Percentiles rank a stretch among this genome's conserved stretches.
Conservation (phyloP, 1,140 invertebrate genomes). For the Pseudomyrmex dendroicus region DNA sequence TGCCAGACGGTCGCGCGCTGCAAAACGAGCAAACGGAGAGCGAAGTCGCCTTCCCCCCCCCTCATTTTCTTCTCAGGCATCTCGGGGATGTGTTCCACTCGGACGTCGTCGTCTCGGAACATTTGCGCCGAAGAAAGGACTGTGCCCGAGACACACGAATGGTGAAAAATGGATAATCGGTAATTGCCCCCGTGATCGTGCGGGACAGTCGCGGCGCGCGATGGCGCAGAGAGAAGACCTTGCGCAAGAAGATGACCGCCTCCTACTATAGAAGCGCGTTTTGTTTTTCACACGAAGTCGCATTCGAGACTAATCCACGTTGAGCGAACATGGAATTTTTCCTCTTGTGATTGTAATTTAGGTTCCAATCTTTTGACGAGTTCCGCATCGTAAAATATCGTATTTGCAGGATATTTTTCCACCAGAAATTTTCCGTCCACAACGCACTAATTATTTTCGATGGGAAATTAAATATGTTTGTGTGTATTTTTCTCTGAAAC, state of each 20-base stretch:
- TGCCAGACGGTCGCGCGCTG: conserved; percentile 23
- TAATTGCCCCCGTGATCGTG: conserved; percentile 65
- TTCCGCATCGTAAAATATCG: no score
- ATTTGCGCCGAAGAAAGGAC: conserved; percentile 49
- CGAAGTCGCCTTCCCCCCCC: conserved; percentile 16
- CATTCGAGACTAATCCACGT: not conserved
- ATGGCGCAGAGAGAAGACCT: not conserved
- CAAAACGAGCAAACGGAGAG: conserved; percentile 27
- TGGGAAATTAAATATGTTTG: no score
- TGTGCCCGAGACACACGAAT: conserved; percentile 15
- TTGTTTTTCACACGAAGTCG: not conserved
- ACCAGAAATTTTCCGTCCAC: no score
- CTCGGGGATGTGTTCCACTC: conserved; percentile 29
- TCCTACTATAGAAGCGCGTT: not conserved
- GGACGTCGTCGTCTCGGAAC: conserved; percentile 7
- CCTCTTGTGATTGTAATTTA: not conserved
- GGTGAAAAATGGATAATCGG: conserved; percentile 67
- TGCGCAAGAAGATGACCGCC: not conserved
- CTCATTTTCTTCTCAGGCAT: conserved; percentile 46
- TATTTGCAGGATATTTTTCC: no score
- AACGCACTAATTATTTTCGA: no score
- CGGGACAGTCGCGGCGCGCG: conserved; percentile 50
- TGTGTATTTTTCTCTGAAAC: no score
- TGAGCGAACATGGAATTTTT: no score
- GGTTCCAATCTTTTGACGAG: not conserved